phyloP scores from a whole-genome alignment of 2,797 vertebrate species.

The Crenuchus spilurus region DNA sequence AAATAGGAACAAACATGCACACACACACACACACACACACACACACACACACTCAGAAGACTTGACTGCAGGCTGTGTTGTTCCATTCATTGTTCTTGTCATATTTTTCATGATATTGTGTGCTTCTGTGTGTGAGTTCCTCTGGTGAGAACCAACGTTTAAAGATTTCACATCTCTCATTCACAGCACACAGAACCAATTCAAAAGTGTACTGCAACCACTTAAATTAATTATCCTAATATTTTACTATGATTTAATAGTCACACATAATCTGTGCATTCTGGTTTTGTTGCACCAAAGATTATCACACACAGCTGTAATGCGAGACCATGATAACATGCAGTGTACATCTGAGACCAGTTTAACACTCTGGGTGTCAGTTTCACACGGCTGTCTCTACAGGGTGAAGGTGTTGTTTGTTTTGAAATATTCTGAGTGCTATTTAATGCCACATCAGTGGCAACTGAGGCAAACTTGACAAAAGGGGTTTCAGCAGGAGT shows the following conservation, averaged over 20 bases:
- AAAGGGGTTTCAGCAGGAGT: not conserved
- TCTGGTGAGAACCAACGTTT: not conserved
- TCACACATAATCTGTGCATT: no score
- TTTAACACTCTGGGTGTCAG: conserved; percentile 22
- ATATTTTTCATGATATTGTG: not conserved
- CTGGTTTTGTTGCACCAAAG: no score
- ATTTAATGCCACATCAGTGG: not conserved
- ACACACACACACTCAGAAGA: not conserved
- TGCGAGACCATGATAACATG: conserved; percentile 6
- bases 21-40: not conserved
- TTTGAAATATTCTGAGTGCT: not conserved
- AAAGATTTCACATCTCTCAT: not conserved
- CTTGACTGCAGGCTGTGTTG: not conserved
- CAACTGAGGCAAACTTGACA: not conserved
- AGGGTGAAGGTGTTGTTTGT: conserved; percentile 10
- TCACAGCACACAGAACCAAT: no score
- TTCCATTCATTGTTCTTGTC: not conserved
- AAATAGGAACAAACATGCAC: not conserved
- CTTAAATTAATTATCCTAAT: no score
- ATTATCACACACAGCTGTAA: conserved; percentile 12
- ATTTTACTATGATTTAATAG: no score
- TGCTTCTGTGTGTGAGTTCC: not conserved
- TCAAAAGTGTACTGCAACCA: no score
- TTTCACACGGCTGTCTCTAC: conserved; percentile 8
- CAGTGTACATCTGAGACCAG: conserved; percentile 1